Evolutionary conservation across 2,888 invertebrate species (phyloP).

Genomic region (Osedax fenrisi): DNA sequence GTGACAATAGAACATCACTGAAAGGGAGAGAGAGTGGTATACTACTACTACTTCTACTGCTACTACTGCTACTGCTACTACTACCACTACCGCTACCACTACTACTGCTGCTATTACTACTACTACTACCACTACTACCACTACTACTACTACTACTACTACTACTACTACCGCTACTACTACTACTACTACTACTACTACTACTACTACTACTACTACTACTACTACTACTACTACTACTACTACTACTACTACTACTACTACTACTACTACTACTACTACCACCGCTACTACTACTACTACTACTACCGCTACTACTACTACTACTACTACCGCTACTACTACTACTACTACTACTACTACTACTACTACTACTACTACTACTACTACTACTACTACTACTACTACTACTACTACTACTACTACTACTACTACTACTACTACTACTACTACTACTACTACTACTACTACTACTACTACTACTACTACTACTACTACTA

Average conservation of each 20-base stretch:
- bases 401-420: not conserved
- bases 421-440: not conserved
- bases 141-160: too few relatives aligned
- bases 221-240: conserved; percentile 14
- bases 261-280: conserved; percentile 20
- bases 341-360: conserved; percentile 22
- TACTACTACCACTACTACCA: too few relatives aligned
- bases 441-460: not conserved
- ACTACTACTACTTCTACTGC: too few relatives aligned
- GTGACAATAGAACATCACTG: too few relatives aligned
- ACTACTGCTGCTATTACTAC: too few relatives aligned
- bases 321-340: conserved; percentile 17
- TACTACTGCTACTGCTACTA: too few relatives aligned
- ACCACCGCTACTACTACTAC: conserved; percentile 14
- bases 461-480: not conserved
- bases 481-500: not conserved
- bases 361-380: conserved; percentile 20
- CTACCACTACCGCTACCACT: too few relatives aligned
- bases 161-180: too few relatives aligned
- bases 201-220: conserved; percentile 15
- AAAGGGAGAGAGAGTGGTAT: too few relatives aligned
- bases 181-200: conserved; percentile 12
- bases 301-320: conserved; percentile 18
- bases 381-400: conserved; percentile 14
- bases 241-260: conserved; percentile 21